Base-by-base conservation (phyloP, 1,140 invertebrate genomes). In the Drosophila lini region DNA sequence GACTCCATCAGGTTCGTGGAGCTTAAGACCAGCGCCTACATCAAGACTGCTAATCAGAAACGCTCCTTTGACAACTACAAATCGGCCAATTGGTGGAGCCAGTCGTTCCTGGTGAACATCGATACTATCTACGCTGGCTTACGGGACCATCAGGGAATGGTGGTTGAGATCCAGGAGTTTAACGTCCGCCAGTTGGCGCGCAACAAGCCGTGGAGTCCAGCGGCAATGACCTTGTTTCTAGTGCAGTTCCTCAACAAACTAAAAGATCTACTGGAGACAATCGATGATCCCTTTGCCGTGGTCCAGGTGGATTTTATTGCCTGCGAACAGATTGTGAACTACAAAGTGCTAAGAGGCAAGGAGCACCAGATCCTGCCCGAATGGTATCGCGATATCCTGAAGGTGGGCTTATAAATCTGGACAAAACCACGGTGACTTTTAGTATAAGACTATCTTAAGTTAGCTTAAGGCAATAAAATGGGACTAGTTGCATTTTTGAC, bases 61-160 rank as follows among this genome's bases (percentile, higher is more conserved):
- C 78, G 86, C 13, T 94, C 92, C 94, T 96, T 92, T 60, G 92
- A 90, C 89, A 91, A 92, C 91, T 92, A 65, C 55, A 93, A 94
- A 74, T 80, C 91, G 25, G 59, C 91, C 0, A 82, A 77, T 36
- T 97, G 95, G 95, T 97, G 96, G 96, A 93, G 94, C 31, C 96
- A 97, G 78, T 95, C 94, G 61, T 96, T 95, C 80, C 83, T 97
- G 9, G 94, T 95, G 22, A 94, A 94, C 7, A 94, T 96, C 38
- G 78, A 93, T 8, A 93, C 92, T 15, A 93, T 96, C 40, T 80
- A 95, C 2, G 94, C 94, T 82, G 96, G 96, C 9, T 94, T 94
- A 59, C 92, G 96, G 74, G 93, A 95, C 81, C 92, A 94, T 59
- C 19, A 93, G 53, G 95, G 95, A 7, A 81, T 95, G 8, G 25